phyloP scores from a whole-genome alignment of 2,113 vertebrate species.

The Neogale vison region DNA sequence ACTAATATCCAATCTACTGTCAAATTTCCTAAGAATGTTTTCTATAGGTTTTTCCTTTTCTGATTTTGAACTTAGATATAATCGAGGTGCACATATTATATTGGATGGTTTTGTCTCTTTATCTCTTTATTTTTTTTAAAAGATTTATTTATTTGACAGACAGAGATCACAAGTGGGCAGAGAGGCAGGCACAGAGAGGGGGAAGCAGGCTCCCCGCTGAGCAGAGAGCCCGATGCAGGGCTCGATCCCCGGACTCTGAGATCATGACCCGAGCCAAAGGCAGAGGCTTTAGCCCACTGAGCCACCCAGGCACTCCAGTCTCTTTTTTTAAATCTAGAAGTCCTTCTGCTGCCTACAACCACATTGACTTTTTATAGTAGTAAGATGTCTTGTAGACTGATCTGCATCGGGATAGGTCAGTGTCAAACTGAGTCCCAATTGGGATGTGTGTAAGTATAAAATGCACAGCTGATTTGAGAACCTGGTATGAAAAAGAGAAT shows the following conservation, averaged over 20 bases:
- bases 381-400: not conserved
- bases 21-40: not conserved
- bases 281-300: no score
- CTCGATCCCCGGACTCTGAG: no score
- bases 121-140: no score
- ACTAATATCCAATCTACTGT: not conserved
- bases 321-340: not conserved
- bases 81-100: not conserved
- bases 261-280: no score
- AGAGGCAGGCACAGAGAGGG: no score
- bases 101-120: not conserved
- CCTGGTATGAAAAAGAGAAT: not conserved
- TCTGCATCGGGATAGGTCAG: not conserved
- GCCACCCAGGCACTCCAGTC: no score
- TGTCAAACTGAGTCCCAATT: not conserved
- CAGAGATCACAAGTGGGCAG: no score
- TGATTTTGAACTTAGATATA: slow-evolving; percentile 5
- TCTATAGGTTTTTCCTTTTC: not conserved
- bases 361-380: not conserved
- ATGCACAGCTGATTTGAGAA: not conserved
- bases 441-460: not conserved
- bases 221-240: no score
- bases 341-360: not conserved
- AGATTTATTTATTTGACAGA: no score
- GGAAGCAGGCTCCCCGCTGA: no score